These are phyloP conservation scores for Drusus annulatus DNA, from an alignment of 1,140 invertebrate genomes.

Conservation along the genomic window DNA sequence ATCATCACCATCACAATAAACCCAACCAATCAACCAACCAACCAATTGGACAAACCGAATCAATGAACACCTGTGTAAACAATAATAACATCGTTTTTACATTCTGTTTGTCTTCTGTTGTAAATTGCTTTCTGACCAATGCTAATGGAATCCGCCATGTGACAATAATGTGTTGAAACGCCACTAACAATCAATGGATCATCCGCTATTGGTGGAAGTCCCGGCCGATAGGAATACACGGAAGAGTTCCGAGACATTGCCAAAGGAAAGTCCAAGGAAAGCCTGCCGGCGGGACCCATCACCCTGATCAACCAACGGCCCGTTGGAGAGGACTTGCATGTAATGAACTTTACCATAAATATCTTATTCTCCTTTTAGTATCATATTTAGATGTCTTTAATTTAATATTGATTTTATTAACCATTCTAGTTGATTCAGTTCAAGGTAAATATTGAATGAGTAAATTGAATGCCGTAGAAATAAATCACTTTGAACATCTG, in stretches of 20 bases:
- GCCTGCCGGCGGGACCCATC: conserved; percentile 91
- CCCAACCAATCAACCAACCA: too few relatives aligned
- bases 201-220: conserved; percentile 61
- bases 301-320: conserved; percentile 96
- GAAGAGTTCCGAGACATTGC: conserved; percentile 97
- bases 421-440: too few relatives aligned
- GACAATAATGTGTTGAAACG: conserved; percentile 13
- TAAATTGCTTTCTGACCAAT: conserved; percentile 19
- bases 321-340: conserved; percentile 95
- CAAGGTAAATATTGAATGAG: too few relatives aligned
- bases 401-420: too few relatives aligned
- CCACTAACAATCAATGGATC: conserved; percentile 28
- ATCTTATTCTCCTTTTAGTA: background rate
- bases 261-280: conserved; percentile 93
- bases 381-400: background rate
- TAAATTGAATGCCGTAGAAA: too few relatives aligned
- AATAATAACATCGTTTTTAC: background rate
- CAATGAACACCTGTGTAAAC: background rate
- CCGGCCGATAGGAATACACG: conserved; percentile 86
- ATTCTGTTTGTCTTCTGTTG: conserved; percentile 15
- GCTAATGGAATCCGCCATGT: conserved; percentile 11
- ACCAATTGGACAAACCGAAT: conserved; percentile 8
- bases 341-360: conserved; percentile 67
- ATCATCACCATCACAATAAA: background rate
- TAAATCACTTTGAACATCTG: background rate